phyloP scores from a whole-genome alignment of 1,140 invertebrate genomes.

The Bombus balteatus region DNA sequence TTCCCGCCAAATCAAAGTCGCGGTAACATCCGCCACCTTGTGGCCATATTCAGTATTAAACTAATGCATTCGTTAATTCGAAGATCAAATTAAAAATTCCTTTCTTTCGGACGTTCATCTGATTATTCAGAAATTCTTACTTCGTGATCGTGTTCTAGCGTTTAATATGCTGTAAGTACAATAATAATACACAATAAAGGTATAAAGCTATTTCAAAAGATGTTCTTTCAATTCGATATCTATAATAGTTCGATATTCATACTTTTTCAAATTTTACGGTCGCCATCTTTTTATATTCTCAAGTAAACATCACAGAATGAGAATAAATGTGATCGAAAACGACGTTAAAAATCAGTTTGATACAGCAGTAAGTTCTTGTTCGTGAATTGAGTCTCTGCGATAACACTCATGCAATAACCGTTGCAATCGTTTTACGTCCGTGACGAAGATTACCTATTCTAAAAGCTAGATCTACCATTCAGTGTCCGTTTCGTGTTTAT shows the following conservation, averaged over 20 bases:
- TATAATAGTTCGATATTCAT: not conserved
- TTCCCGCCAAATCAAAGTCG: not conserved
- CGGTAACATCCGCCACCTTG: not conserved
- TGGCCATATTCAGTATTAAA: not conserved
- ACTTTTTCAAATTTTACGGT: not conserved
- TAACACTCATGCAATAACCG: not conserved
- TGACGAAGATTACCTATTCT: constrained; percentile 16
- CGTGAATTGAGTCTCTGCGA: not conserved
- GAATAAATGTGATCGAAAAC: not conserved
- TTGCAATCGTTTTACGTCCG: constrained; percentile 2
- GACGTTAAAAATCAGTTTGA: not conserved
- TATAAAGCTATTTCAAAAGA: not conserved
- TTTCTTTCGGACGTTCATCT: not conserved
- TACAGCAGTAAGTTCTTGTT: not conserved
- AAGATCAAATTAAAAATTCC: not conserved
- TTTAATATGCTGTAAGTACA: not conserved
- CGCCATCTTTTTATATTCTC: not conserved
- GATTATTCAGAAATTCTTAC: no score
- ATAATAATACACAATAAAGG: no score
- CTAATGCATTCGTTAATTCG: not conserved
- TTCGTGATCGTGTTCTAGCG: no score
- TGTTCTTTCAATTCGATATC: not conserved
- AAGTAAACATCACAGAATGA: not conserved
- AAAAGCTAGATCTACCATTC: constrained; percentile 33
- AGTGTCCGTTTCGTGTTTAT: constrained; percentile 35